phyloP scores from a whole-genome alignment of 1,140 invertebrate species.

The Wasmannia auropunctata region DNA sequence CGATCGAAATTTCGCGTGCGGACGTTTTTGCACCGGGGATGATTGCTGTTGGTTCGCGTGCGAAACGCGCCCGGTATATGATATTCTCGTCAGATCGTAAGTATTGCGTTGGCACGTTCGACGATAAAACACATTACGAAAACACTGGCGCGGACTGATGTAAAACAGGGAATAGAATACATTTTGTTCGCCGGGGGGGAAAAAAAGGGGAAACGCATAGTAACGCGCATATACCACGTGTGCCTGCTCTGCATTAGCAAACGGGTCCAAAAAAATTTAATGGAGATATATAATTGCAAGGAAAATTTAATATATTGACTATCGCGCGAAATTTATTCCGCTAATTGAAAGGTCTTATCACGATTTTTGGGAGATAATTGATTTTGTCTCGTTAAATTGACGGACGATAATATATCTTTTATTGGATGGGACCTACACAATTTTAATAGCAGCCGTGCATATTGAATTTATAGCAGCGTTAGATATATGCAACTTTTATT shows the following conservation, averaged over 20 bases:
- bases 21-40: not conserved
- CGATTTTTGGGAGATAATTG: constrained; percentile 44
- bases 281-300: constrained; percentile 37
- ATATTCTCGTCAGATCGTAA: constrained; percentile 26
- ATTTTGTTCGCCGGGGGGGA: constrained; percentile 7
- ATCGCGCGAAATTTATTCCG: not conserved
- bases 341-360: constrained; percentile 11
- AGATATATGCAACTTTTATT: not conserved
- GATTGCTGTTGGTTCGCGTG: constrained; percentile 35
- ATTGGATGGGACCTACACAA: not conserved
- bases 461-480: not conserved
- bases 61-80: not conserved
- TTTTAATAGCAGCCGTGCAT: not conserved
- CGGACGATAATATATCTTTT: constrained; percentile 24
- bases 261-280: constrained; percentile 11
- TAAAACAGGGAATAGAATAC: constrained; percentile 34
- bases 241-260: constrained; percentile 20
- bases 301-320: constrained; percentile 2
- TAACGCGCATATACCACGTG: not conserved
- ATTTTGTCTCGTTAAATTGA: constrained; percentile 17
- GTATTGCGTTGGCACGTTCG: constrained; percentile 35
- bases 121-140: constrained; percentile 41
- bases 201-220: not conserved
- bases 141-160: not conserved
- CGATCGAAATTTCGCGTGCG: constrained; percentile 9